Evolutionary conservation across 1,140 invertebrate species (phyloP), one percentile per base, ranked within the genome.

Genomic region (Sitodiplosis mosellana): DNA sequence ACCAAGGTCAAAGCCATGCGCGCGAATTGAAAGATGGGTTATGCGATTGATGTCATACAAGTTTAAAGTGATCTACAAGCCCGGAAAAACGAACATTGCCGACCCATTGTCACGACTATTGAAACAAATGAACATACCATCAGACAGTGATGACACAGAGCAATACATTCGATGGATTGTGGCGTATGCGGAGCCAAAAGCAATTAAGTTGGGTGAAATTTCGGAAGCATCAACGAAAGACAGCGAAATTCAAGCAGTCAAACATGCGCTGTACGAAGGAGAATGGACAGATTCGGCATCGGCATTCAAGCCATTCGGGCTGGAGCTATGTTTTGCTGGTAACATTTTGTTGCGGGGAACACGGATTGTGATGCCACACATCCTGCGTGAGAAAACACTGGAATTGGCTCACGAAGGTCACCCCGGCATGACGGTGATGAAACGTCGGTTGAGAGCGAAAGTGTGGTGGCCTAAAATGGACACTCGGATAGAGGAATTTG

Each of bases 391-490:
- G 2, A 21, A 40, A 46, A 45, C 51, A 8, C 34, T 64, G 40
- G 44, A 58, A 37, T 38, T 55, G 19, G 57, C 56, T 6, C 63
- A 61, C 51, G 59, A 61, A 51, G 56, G 54, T 17, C 61, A 64
- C 45, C 50, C 53, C 11, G 59, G 61, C 6, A 56, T 58, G 3
- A 51, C 51, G n/a, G 44, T 49, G 45, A 65, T 59, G 49, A 66
- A 64, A 46, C 43, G 51, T 33, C 48, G 55, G 14, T 43, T 63
- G 38, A 36, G 60, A 41, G 48, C 53, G 43, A 66, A 65, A 51
- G 58, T 66, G 8, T 66, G 66, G 63, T 69, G 57, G 53, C 53
- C 55, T 27, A 45, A 47, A 20, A 62, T 64, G 11, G 57, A 66
- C 41, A 51, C 27, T 12, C 46, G 56, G 33, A 54, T 55, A 6